Evolutionary conservation across 2,113 vertebrate genomes (phyloP).

Genomic region (Chloebia gouldiae): DNA sequence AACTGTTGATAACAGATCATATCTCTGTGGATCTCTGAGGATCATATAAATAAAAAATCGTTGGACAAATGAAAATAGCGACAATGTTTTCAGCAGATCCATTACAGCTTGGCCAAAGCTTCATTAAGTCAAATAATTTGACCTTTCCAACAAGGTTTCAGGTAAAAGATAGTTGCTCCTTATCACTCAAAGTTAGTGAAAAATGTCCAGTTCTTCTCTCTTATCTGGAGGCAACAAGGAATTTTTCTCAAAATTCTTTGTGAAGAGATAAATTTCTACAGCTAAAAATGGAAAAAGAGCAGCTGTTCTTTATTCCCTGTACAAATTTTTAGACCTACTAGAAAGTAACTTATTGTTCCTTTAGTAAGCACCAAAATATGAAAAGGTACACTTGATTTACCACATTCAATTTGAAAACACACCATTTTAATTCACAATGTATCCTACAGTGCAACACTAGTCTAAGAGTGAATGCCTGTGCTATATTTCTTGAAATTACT

Average conservation of each 20-base stretch:
- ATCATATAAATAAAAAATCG: not conserved
- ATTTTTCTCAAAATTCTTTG: not conserved
- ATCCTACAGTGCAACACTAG: not conserved
- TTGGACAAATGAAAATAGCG: not conserved
- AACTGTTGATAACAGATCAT: not conserved
- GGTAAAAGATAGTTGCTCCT: not conserved
- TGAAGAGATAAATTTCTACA: not conserved
- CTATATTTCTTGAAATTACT: not conserved
- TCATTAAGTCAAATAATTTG: not conserved
- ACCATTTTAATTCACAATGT: not conserved
- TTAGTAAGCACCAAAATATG: not conserved
- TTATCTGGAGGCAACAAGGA: not conserved
- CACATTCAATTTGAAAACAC: not conserved
- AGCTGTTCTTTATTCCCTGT: not conserved
- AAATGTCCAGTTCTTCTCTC: not conserved
- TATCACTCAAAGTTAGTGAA: not conserved
- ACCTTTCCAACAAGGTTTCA: not conserved
- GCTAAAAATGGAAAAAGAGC: not conserved
- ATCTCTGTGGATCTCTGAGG: too few relatives aligned
- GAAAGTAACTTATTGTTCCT: not conserved
- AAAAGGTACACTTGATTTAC: not conserved
- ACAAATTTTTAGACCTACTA: not conserved
- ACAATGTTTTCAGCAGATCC: not conserved
- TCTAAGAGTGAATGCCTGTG: not conserved
- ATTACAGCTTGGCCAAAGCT: not conserved